Evolutionary conservation across 2,888 invertebrate genomes (phyloP).

Genomic region (Craniophora ligustri): DNA sequence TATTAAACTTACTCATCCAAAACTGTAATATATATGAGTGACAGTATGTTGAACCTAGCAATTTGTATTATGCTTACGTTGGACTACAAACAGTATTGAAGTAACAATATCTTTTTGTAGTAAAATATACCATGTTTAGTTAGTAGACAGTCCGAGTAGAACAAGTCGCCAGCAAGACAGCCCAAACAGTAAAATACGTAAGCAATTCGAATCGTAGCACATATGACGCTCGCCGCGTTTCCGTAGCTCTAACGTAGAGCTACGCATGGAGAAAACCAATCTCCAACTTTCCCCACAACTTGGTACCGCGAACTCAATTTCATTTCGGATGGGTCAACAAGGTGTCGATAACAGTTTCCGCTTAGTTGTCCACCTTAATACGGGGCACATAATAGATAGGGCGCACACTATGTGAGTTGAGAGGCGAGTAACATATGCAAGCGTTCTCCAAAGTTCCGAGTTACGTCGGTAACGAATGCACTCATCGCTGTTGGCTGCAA

Average conservation of each 20-base stretch:
- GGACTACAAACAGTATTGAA: too few relatives aligned
- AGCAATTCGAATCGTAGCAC: conserved; percentile 40
- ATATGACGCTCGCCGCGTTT: conserved; percentile 29
- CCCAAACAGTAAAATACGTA: conserved; percentile 33
- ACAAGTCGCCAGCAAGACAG: conserved; percentile 7
- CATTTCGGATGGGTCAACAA: conserved; percentile 41
- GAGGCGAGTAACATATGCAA: conserved; percentile 64
- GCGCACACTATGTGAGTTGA: conserved; percentile 29
- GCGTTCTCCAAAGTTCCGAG: conserved; percentile 69
- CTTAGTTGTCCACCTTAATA: conserved; percentile 31
- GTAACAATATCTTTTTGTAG: too few relatives aligned
- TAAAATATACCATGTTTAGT: too few relatives aligned
- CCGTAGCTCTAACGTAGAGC: conserved; percentile 45
- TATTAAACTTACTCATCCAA: background rate
- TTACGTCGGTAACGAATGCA: conserved; percentile 80
- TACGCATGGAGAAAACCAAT: conserved; percentile 49
- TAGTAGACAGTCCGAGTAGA: conserved; percentile 13
- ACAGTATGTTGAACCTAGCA: conserved; percentile 10
- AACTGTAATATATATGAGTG: background rate
- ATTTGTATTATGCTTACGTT: conserved; percentile 7
- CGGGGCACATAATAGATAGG: conserved; percentile 18
- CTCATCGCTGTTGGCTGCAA: conserved; percentile 74
- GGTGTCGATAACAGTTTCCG: conserved; percentile 47
- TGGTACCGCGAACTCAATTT: conserved; percentile 44
- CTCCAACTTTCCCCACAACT: conserved; percentile 41